phyloP scores from a whole-genome alignment of 1,140 invertebrate genomes.

The Drosophila watanabei region DNA sequence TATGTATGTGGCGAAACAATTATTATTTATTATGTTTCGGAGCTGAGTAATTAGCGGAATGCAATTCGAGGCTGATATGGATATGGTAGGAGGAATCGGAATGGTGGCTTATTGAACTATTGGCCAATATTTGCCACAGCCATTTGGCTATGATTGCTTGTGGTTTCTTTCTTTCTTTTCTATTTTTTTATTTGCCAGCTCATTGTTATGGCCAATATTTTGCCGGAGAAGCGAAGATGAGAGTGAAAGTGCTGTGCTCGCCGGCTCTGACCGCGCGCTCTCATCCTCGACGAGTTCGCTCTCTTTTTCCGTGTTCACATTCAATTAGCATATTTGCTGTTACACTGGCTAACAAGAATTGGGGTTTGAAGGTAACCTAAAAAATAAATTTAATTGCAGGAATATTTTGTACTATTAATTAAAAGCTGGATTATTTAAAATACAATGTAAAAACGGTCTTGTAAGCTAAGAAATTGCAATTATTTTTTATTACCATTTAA shows the following conservation, averaged over 20 bases:
- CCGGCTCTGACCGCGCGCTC: slow-evolving; percentile 22
- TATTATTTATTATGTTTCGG: slow-evolving; percentile 33
- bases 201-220: slow-evolving; percentile 52
- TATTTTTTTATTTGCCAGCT: slow-evolving; percentile 22
- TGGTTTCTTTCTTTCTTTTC: slow-evolving; percentile 12
- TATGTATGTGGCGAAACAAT: slow-evolving; percentile 11
- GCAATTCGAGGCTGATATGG: slow-evolving; percentile 25
- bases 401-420: too few species aligned
- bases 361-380: too few species aligned
- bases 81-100: slow-evolving; percentile 15
- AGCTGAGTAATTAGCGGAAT: slow-evolving; percentile 24
- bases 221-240: slow-evolving; percentile 13
- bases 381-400: too few species aligned
- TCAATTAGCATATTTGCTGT: slow-evolving; percentile 31
- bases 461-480: neutral
- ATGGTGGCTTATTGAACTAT: slow-evolving; percentile 39
- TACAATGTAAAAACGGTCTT: neutral
- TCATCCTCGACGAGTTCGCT: slow-evolving; percentile 6
- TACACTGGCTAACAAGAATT: slow-evolving; percentile 12
- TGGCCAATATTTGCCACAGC: slow-evolving; percentile 42
- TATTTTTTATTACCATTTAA: neutral
- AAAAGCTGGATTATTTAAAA: neutral
- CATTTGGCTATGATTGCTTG: slow-evolving; percentile 17
- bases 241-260: slow-evolving; percentile 47
- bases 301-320: slow-evolving; percentile 48